Percentiles rank a stretch among this genome's conserved stretches.
Conservation (phyloP, 2,888 invertebrate species). For the Sesamia inferens region DNA sequence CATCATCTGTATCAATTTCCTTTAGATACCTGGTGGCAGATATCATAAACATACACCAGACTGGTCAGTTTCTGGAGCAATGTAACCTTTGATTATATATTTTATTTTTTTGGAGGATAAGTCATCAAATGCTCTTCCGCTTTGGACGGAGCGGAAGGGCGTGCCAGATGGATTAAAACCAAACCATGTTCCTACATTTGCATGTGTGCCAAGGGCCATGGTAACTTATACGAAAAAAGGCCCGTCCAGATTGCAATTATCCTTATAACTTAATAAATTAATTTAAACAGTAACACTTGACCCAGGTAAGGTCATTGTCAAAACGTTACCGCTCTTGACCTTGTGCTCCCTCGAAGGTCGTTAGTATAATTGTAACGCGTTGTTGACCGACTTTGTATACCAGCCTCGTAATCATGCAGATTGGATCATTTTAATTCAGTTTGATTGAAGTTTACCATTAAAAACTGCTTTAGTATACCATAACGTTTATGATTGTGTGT, state of each 20-base stretch:
- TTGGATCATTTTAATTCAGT: conserved; percentile 51
- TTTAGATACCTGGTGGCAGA: not conserved
- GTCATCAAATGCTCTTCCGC: too few relatives aligned
- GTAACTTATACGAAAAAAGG: too few relatives aligned
- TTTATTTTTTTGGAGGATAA: too few relatives aligned
- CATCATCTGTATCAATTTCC: not conserved
- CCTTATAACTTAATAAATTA: not conserved
- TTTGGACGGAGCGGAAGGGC: too few relatives aligned
- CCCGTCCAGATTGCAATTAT: not conserved
- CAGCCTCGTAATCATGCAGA: conserved; percentile 52
- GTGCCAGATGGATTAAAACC: too few relatives aligned
- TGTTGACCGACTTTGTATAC: conserved; percentile 55
- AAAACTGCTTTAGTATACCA: conserved; percentile 35
- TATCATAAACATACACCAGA: not conserved
- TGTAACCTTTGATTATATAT: not conserved
- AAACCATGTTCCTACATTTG: too few relatives aligned
- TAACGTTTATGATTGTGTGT: conserved; percentile 23
- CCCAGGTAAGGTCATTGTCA: conserved; percentile 63
- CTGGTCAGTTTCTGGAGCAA: not conserved
- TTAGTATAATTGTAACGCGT: conserved; percentile 57
- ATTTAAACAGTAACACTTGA: conserved; percentile 18
- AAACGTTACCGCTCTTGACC: conserved; percentile 73
- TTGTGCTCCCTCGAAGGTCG: conserved; percentile 73
- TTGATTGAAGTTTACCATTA: conserved; percentile 46
- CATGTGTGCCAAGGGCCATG: too few relatives aligned